Conservation (phyloP, 37 sponge, comb jelly and placozoan genomes). For the Axinella damicornis region DNA sequence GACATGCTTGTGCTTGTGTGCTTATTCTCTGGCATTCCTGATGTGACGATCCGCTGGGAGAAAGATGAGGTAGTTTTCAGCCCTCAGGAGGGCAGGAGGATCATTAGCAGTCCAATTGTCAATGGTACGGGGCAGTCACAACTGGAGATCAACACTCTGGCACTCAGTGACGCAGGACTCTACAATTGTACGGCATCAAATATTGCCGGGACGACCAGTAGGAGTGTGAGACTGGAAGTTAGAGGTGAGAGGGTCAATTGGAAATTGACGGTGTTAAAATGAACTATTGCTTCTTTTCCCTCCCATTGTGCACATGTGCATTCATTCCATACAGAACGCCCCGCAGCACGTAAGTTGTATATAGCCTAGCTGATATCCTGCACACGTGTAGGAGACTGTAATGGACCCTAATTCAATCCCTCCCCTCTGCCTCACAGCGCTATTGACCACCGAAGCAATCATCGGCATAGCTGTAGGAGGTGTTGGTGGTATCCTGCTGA, state of each 20-base stretch:
- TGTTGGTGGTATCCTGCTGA: slow-evolving; percentile 12
- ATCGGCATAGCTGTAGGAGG: slow-evolving; percentile 37
- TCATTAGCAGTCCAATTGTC: neutral
- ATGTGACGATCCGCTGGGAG: slow-evolving; percentile 21
- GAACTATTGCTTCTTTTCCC: too few relatives aligned
- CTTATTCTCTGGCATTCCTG: slow-evolving; percentile 13
- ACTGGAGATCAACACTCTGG: neutral
- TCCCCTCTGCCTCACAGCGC: neutral
- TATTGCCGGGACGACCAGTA: neutral
- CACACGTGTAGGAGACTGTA: too few relatives aligned
- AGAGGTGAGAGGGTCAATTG: neutral
- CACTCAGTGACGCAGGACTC: slow-evolving; percentile 5
- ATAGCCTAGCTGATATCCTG: too few relatives aligned
- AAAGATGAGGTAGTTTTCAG: neutral
- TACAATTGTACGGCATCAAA: slow-evolving; percentile 14
- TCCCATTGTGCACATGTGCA: neutral
- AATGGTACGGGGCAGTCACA: neutral
- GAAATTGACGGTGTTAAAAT: neutral
- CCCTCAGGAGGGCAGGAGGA: neutral
- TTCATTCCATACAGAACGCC: too few relatives aligned
- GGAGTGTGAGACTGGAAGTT: slow-evolving; percentile 4
- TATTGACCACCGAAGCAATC: neutral
- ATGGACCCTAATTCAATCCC: neutral
- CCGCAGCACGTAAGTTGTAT: too few relatives aligned
- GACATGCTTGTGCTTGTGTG: neutral